Percentiles rank a stretch among this genome's conserved stretches.
Conservation (phyloP, 2,113 vertebrate genomes). For the Catharus bicknelli region DNA sequence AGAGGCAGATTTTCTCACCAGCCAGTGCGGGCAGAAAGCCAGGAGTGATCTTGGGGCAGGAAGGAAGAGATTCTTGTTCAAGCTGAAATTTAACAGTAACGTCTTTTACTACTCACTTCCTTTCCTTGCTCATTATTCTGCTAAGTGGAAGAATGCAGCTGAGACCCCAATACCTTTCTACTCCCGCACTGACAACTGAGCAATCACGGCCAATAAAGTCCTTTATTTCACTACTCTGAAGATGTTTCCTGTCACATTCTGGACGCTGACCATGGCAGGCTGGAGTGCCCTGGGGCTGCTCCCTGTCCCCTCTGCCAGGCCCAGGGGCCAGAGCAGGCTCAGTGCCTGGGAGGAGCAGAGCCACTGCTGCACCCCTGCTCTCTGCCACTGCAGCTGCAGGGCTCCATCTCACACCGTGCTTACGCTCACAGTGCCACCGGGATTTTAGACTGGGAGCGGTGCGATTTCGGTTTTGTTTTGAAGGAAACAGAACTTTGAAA, state of each 20-base stretch:
- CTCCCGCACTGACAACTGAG: background rate
- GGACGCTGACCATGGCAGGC: rapidly evolving
- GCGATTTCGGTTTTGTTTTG: background rate
- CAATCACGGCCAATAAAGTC: background rate
- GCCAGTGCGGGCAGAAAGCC: background rate
- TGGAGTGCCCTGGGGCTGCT: background rate
- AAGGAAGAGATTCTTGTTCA: background rate
- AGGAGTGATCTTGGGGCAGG: background rate
- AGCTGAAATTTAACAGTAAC: background rate
- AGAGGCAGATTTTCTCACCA: background rate
- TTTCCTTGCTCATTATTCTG: background rate
- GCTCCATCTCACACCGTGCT: background rate
- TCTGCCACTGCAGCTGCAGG: background rate
- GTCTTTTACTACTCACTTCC: background rate
- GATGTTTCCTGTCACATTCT: background rate
- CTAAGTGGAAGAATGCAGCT: background rate
- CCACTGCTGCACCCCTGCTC: background rate
- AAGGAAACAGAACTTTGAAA: background rate
- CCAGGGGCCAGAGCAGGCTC: background rate
- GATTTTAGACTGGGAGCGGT: background rate
- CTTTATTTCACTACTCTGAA: background rate
- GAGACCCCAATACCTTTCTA: background rate
- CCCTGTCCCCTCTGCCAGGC: background rate
- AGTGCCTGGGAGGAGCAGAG: background rate
- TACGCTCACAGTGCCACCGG: rapidly evolving